Base-by-base conservation (phyloP, 2,797 vertebrate genomes). In the Rousettus madagascariensis region DNA sequence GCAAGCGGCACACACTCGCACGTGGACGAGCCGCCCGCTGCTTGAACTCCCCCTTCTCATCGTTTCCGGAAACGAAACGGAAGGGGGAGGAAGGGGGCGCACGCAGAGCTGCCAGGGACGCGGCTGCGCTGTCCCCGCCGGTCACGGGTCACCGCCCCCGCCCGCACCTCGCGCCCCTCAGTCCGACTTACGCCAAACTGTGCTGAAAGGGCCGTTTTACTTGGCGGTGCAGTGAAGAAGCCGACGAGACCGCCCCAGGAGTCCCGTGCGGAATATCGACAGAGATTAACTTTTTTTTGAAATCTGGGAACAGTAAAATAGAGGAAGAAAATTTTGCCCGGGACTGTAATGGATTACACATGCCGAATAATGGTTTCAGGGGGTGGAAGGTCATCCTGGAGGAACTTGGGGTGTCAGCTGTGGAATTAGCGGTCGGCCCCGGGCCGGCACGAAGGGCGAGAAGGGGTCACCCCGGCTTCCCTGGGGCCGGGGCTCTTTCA, bases 381-480 rank as follows among this genome's bases (percentile, higher is more conserved):
- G 51, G n/a, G 11, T 91, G n/a, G 17, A 80, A 59, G 16, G 4
- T 26, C 0, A 8, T 38, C 8, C 13, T 20, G n/a, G 30, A 19
- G 49, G 55, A 22, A 41, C 15, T 16, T 5, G 6, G 16, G 5
- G 17, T 2, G 12, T n/a, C 38, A 36, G 17, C 12, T 61, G 12
- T 2, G 24, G 16, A 38, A 80, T 13, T 6, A 24, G 9, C 49
- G 8, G 10, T 22, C 20, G 20, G 55, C 36, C 4, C 0, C 0
- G 5, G 63, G 46, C 61, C 46, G 22, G 13, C 11, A 15, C 24
- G 11, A 61, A 30, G 63, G 26, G 1, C 1, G 33, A 19, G 8
- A 1, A 57, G 55, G 12, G 6, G 41, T 13, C 12, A 6, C 8
- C 12, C 15, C 17, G 0, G 0, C 55, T 22, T 36, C 20, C 5